Percentiles rank a stretch among this genome's conserved stretches.
Evolutionary conservation across 2,888 invertebrate species (phyloP).

Genomic region (Cantharis nigra): DNA sequence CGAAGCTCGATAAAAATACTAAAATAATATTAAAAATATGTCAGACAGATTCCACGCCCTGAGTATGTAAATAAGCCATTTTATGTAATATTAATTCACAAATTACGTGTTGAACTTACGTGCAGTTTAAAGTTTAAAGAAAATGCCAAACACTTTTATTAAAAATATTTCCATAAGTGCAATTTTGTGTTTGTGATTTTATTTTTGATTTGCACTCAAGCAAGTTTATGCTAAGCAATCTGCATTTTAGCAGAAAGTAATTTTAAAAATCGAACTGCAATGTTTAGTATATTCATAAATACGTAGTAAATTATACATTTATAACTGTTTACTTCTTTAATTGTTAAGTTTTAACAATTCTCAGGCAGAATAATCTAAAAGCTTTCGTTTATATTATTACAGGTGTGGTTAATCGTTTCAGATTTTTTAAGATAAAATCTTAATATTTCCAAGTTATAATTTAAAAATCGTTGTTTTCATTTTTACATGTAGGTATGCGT

Average conservation of each 20-base stretch:
- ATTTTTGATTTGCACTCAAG: background rate
- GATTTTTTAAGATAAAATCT: background rate
- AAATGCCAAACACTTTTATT: background rate
- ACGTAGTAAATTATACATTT: no score
- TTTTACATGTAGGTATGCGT: background rate
- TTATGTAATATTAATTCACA: background rate
- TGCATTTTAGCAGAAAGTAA: background rate
- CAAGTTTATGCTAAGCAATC: background rate
- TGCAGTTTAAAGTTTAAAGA: background rate
- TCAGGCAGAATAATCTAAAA: background rate
- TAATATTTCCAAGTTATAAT: background rate
- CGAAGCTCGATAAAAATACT: background rate
- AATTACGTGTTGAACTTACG: background rate
- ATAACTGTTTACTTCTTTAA: no score
- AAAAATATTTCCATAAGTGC: background rate
- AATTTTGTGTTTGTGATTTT: background rate
- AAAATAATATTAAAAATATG: background rate
- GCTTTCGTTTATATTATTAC: background rate
- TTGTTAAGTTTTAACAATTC: no score
- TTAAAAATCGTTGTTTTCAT: background rate
- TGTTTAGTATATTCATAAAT: background rate
- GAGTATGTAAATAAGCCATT: background rate
- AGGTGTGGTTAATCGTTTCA: background rate
- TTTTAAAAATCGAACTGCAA: background rate
- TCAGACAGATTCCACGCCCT: background rate